Base-by-base conservation (phyloP, 2,888 invertebrate species). In the Dasypogon diadema region DNA sequence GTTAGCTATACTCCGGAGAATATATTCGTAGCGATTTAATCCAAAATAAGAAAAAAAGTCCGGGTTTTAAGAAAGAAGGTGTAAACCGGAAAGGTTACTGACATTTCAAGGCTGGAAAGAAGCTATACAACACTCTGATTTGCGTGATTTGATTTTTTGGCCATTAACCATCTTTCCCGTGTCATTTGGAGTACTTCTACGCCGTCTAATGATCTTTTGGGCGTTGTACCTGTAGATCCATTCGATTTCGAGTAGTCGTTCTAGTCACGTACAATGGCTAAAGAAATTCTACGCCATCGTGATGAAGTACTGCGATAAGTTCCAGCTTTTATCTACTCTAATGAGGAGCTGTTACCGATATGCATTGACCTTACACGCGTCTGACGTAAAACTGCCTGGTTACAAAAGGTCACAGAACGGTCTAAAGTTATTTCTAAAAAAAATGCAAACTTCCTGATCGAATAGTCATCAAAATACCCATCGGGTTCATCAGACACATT, bases 11-110 rank as follows among this genome's bases (percentile, higher is more conserved):
- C 46, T n/a, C n/a, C 46, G 26, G n/a, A 18, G 18, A 51, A 51
- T 18, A 51, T 51, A 51, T 51, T n/a, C 21, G 51, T 16, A 51
- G 18, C 16, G 51, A 51, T 51, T 51, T 18, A 51, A 18, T 8
- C 18, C 18, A 12, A 21, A 51, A 21, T 21, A 16, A 16, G 51
- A 51, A 65, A 22, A 42, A 48, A 65, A 48, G 24, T 8, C 34
- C 63, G 63, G 21, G 34, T 21, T 54, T 8, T 51, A 21, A 51
- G 42, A 46, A 74, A 74, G 24, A 74, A 58, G 51, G 74, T 74
- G 63, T 74, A 74, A 60, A 74, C 74, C 74, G 74, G 74, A 74
- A 74, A 74, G 74, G 74, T 74, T 74, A 63, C 60, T 74, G 74
- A 74, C 74, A 60, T 74, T 54, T 74, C 74, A 74, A 74, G 74